Evolutionary conservation across 2,888 invertebrate genomes (phyloP), one percentile per base, ranked within the genome.

Genomic region (Pristionchus japonicus): DNA sequence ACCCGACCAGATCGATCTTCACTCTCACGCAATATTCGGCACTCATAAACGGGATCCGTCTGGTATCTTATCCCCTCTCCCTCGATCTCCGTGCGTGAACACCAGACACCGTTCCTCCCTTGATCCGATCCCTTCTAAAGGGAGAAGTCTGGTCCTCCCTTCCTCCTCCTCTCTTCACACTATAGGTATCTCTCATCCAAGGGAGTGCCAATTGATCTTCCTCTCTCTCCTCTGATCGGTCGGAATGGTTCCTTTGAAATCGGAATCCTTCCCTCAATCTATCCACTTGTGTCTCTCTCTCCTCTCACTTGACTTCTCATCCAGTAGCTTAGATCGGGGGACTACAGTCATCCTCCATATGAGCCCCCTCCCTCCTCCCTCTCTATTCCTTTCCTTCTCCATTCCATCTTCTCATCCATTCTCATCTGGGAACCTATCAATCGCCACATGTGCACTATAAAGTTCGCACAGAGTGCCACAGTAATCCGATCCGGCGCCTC

Each of bases 231-330:
- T 80, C 47, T n/a, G 27, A 43, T 80, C 83, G 6, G 52, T 49
- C 83, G 49, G 83, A 77, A 77, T 77, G 77, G 77, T 77, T 77
- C 77, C 77, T 77, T 77, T 77, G 57, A 88, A 89, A 70, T 49
- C 57, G 83, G 47, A 49, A 37, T 83, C 83, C 37, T 13, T 83
- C 52, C 13, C 31, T 83, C 83, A 23, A 23, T 83, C 49, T 27
- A 77, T 43, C 43, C 77, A 77, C 77, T 77, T 77, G 43, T 77
- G 27, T 77, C 77, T 34, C 83, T 83, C 83, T 34, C 83, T 57
- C 43, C 77, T 34, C 83, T 83, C 83, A 52, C 83, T 57, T 43
- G 34, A 49, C 83, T 57, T 57, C 49, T 82, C 13, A 77, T 77
- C 77, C 77, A 77, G 77, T 77, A 77, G 77, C 77, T 47, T 27